Base-by-base conservation (phyloP, 2,113 vertebrate genomes). In the Noctilio leporinus region DNA sequence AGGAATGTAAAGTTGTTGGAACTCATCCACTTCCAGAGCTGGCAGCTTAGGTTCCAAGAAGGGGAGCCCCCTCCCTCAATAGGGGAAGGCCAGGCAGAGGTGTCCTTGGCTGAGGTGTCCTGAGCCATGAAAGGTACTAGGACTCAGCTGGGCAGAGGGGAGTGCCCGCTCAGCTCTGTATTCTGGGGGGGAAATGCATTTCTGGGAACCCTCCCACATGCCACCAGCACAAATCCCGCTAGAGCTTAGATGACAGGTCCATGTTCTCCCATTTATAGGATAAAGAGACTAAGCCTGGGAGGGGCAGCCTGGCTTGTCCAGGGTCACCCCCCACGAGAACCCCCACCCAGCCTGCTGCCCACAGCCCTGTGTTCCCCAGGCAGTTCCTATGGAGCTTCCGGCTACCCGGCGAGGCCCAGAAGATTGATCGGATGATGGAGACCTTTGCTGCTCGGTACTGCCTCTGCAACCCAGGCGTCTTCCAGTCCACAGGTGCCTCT, bases 381-480 rank as follows among this genome's bases (percentile, higher is more conserved):
- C 99, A 99, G 97, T 99, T 99, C 92, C 97, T 99, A n/a, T 99
- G 99, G 99, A 99, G 99, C 94, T 99, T 99, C 96, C 99, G 99
- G 65, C 98, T 99, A 85, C 99, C 99, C 0, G 99, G 99, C 0
- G 99, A 99, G 94, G 99, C 99, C 0, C 99, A 99, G 98, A 99
- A 99, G 98, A 99, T 99, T 4, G 99, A 99, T 91, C 98, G 99
- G 19, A 99, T 99, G 99, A 99, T 99, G 99, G 99, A 99, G 84
- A 98, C 99, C 5, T 99, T 99, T 35, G 99, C 99, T 33, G 98
- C 95, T 1, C 98, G 99, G 64, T 99, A 99, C 98, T 99, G 99
- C 72, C 98, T 99, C 92, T 99, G 99, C 95, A 99, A 99, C 96
- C 90, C 97, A 0, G 94, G 97, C 0, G 99, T 99, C 94, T 99